A percentile compares a stretch with the other conserved stretches of the same genome.
phyloP scores from a whole-genome alignment of 2,888 invertebrate species.

The Caenorhabditis angaria region DNA sequence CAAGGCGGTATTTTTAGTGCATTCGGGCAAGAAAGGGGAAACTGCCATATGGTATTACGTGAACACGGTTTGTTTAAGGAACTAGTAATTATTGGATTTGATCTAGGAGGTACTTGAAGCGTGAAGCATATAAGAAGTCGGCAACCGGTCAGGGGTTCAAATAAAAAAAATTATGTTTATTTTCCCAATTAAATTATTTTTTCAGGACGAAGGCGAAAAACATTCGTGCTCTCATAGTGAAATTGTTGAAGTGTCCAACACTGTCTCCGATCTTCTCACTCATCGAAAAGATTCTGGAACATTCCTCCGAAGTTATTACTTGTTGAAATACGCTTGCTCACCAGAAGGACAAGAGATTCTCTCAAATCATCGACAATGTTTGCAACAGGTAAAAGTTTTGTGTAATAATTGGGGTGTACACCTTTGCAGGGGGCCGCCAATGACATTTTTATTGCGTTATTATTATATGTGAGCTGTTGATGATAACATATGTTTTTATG shows the following conservation, averaged over 20 bases:
- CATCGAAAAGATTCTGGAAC: conserved; percentile 70
- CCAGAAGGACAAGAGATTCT: conserved; percentile 68
- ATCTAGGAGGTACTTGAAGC: conserved; percentile 10
- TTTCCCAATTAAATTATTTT: conserved; percentile 7
- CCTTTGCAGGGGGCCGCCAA: background rate
- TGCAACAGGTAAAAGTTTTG: conserved; percentile 46
- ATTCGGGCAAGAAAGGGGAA: too few species aligned
- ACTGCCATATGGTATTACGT: conserved; percentile 1
- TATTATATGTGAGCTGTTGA: background rate
- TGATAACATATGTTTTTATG: background rate
- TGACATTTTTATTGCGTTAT: background rate
- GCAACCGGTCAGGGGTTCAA: background rate
- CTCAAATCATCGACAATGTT: conserved; percentile 64
- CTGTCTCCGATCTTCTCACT: conserved; percentile 65
- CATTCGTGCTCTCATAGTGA: conserved; percentile 68
- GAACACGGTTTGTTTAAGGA: background rate
- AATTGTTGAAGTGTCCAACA: conserved; percentile 63
- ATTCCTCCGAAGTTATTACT: conserved; percentile 69
- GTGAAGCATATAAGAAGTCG: background rate
- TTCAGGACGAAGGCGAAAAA: conserved; percentile 64
- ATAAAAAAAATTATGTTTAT: background rate
- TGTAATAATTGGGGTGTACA: conserved; percentile 1
- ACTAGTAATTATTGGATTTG: background rate
- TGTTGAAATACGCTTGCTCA: conserved; percentile 70
- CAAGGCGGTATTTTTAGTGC: background rate